Evolutionary conservation across 2,113 vertebrate genomes (phyloP).

Genomic region (Oceanites oceanicus): DNA sequence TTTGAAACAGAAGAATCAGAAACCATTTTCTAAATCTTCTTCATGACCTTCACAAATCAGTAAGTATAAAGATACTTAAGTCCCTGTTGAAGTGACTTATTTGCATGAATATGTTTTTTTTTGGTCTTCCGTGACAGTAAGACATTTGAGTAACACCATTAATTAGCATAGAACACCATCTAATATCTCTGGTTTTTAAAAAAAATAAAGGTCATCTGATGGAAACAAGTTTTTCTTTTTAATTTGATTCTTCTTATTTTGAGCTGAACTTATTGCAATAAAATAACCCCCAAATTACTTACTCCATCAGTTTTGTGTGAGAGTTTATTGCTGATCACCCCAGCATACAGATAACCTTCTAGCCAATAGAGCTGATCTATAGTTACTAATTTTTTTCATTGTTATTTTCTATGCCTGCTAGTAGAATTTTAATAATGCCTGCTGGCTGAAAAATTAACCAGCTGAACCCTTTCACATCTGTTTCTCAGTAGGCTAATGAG

Average conservation of each 20-base stretch:
- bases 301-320: neutral
- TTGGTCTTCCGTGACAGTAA: neutral
- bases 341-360: neutral
- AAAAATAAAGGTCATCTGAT: neutral
- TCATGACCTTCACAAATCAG: neutral
- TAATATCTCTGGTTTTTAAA: neutral
- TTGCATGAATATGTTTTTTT: neutral
- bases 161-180: neutral
- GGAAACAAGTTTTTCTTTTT: neutral
- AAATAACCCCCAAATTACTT: neutral
- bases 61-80: neutral
- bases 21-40: neutral
- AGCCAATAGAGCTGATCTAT: neutral
- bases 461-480: neutral
- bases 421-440: neutral
- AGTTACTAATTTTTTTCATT: neutral
- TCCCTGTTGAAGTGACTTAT: neutral
- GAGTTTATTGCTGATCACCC: neutral
- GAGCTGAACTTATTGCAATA: neutral
- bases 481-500: constrained; percentile 29
- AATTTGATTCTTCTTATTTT: neutral
- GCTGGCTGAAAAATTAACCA: constrained; percentile 41
- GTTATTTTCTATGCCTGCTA: neutral
- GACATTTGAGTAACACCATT: neutral
- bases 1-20: neutral